Base-by-base conservation (phyloP, 2,113 vertebrate genomes). In the Plecotus auritus region DNA sequence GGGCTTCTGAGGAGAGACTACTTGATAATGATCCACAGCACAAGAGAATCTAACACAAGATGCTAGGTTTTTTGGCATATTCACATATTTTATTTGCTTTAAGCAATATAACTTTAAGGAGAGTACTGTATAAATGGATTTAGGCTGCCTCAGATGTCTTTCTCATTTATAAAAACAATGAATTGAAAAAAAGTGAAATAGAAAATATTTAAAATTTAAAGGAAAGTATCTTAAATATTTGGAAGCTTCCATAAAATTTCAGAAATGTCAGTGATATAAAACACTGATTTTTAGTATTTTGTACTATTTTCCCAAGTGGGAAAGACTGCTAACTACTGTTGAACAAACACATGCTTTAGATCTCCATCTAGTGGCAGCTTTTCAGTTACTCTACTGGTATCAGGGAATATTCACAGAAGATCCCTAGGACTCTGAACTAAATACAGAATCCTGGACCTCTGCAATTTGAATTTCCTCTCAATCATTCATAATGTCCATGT, bases 281-380 rank as follows among this genome's bases (percentile, higher is more conserved):
- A 61, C 67, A 73, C 3, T 76, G 12, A 83, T 78, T 77, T 93
- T 42, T 91, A 40, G 49, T 78, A 42, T 90, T 90, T 95, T 96
- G 51, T 35, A 92, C 6, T 97, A 95, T 98, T 99, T 98, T 99
- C 98, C 97, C 97, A 97, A 98, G 82, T 97, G 51, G 95, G 96
- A 92, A 74, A 72, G 93, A 97, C 95, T 88, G 91, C 66, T 93
- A 47, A 92, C 66, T 93, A 47, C 72, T 97, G 45, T 95, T 95
- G 93, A 7, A 98, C 97, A 95, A 93, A 95, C 95, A 9, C 9
- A 93, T 88, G 84, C 95, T 97, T 96, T 93, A 70, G 84, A 91
- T 96, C 59, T 98, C 97, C 98, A 98, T 97, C 98, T 98, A 97
- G 97, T 98, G 98, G 97, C 97, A 70, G 35, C 54, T 96, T 97